Conservation (phyloP, 2,113 vertebrate genomes). For the Rissa tridactyla region DNA sequence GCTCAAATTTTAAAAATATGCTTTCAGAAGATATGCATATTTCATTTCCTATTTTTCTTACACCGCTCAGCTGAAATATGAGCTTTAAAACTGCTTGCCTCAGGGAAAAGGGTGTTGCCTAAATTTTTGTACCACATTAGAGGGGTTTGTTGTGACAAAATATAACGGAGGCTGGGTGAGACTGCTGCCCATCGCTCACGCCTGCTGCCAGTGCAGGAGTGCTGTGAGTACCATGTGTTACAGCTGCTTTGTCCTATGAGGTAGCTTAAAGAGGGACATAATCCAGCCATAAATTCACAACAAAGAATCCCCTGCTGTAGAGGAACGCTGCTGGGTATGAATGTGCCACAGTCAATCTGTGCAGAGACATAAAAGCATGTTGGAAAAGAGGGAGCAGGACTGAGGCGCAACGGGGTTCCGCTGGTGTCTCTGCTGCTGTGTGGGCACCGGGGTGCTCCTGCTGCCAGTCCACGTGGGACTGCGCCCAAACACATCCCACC, state of each 20-base stretch:
- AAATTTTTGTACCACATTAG: neutral
- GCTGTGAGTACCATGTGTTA: slow-evolving; percentile 19
- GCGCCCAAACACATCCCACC: accelerated
- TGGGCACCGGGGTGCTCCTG: neutral
- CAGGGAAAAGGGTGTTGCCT: neutral
- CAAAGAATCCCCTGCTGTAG: slow-evolving; percentile 12
- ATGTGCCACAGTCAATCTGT: neutral
- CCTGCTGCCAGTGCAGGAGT: neutral
- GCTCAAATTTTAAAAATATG: neutral
- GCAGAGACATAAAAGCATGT: neutral
- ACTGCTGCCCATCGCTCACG: neutral
- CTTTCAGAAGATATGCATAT: neutral
- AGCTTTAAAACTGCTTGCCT: neutral
- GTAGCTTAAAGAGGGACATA: neutral
- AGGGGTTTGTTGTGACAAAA: neutral
- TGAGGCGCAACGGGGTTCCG: accelerated
- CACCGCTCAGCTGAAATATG: accelerated
- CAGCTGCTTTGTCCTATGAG: slow-evolving; percentile 16
- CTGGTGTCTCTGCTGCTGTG: accelerated
- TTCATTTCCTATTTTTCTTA: slow-evolving; percentile 41
- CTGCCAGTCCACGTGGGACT: accelerated
- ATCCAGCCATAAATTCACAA: slow-evolving; percentile 29
- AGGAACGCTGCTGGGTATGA: slow-evolving; percentile 14
- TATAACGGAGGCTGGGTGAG: neutral
- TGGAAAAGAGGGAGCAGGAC: neutral